Evolutionary conservation across 2,797 vertebrate species (phyloP), one percentile per base, ranked within the genome.

Genomic region (Phoxinus dragarum): DNA sequence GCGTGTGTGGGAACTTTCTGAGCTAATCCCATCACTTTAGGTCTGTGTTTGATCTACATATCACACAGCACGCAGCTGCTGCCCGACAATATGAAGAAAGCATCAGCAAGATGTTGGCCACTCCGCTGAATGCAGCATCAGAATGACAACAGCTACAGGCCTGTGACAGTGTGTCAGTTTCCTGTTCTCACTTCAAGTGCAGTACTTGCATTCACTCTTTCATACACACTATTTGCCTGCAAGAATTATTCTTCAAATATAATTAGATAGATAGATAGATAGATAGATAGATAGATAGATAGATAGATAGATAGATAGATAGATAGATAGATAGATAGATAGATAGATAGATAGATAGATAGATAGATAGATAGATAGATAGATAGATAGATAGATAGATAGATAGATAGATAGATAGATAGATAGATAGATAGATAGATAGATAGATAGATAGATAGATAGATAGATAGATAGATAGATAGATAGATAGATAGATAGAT

Each of bases 11-110:
- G 88, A 86, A 86, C 88, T 82, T 87, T 92, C 92, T 40, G 49
- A 44, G 49, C 42, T 84, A 87, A 87, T 88, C 86, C 73, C 72
- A 75, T 81, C 73, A 42, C 84, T 78, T 86, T 90, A 84, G 54
- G 23, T 38, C 75, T 74, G 49, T 59, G 82, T 93, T 91, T 94
- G 90, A 94, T 92, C 90, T 88, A 59, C 81, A 86, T 75, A 84
- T 92, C 92, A 89, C 93, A 92, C 90, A 90, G 89, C 34, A 23
- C 86, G 81, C 93, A 94, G 92, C 92, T 94, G 92, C 90, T 88
- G 69, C 34, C 89, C 88, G 88, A 91, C 85, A 89, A 86, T 90
- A 93, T 91, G 87, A 92, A 92, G 93, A 90, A 72, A 93, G 90
- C 89, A 87, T 78, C 84, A 85, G 54, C 88, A 92, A 95, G 94